Base-by-base conservation (phyloP, 2,797 vertebrate species). In the Gambusia yucatana region DNA sequence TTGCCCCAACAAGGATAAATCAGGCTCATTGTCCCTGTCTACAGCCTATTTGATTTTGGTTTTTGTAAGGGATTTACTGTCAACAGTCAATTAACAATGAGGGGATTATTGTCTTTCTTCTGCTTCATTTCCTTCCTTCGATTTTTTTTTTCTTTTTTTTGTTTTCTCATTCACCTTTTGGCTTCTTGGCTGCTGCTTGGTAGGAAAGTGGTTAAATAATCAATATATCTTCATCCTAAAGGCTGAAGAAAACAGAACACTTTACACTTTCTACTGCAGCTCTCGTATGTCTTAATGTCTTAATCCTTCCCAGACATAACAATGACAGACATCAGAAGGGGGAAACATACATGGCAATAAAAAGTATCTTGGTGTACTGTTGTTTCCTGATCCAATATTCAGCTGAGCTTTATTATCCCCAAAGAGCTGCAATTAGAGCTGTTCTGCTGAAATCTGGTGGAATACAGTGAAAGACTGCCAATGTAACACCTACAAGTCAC, bases 361-460 rank as follows among this genome's bases (percentile, higher is more conserved):
- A 83, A 79, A 79, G 73, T 76, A 50, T 77, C 79, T 86, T 76
- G 78, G 74, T 88, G 77, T 75, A 67, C 36, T 0, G 79, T 76
- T 77, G 82, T 86, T 79, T 89, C 85, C 79, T 67, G 77, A 81
- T 84, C 71, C 84, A 76, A 63, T 76, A 77, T 84, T 83, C 80
- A 25, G 77, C 71, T 55, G 69, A 76, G 77, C 71, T 81, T 84
- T 88, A 88, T 90, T 84, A 85, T 91, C 77, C 89, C 91, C 89
- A 55, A 25, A 46, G 90, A 88, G 86, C 83, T 76, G 77, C 84
- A 91, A 92, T 93, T 94, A 92, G 78, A 85, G 79, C 81, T 22
- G 75, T 25, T 44, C 83, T 82, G 82, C 88, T 83, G 91, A 88
- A 69, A 91, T 92, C 77, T 78, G 81, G 87, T 90, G 81, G 86